A percentile compares a stretch with the other conserved stretches of the same genome.
These are phyloP conservation scores for Calliopum simillimum DNA, from an alignment of 2,888 invertebrate genomes.

Conservation along the genomic window DNA sequence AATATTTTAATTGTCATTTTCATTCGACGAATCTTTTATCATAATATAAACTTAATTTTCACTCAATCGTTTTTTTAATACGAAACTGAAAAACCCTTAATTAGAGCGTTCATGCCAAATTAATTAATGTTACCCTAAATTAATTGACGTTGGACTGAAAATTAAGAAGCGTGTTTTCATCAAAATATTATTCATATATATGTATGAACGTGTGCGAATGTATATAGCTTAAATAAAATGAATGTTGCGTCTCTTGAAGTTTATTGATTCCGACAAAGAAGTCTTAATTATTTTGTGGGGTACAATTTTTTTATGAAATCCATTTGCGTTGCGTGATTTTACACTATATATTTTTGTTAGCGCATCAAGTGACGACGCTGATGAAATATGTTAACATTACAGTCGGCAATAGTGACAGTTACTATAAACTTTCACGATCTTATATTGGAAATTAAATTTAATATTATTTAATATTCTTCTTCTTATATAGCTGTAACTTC, in stretches of 20 bases:
- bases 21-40: too few relatives aligned
- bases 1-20: too few relatives aligned
- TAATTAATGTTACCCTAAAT: slow-evolving; percentile 22
- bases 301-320: neutral
- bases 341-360: neutral
- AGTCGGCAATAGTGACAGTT: too few relatives aligned
- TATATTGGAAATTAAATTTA: too few relatives aligned
- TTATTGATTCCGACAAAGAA: neutral
- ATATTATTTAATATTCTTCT: too few relatives aligned
- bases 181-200: neutral
- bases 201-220: neutral
- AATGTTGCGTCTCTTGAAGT: neutral
- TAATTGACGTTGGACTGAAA: slow-evolving; percentile 15
- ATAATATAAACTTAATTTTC: too few relatives aligned
- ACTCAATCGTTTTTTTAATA: neutral
- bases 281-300: slow-evolving; percentile 16
- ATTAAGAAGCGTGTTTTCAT: neutral
- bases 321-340: slow-evolving; percentile 12
- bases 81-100: neutral
- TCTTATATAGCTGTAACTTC: too few relatives aligned
- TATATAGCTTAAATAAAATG: neutral
- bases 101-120: slow-evolving; percentile 19
- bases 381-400: too few relatives aligned
- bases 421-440: too few relatives aligned
- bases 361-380: neutral